Base-by-base conservation (phyloP, 2,797 vertebrate genomes). In the Chloroceryle amazona region DNA sequence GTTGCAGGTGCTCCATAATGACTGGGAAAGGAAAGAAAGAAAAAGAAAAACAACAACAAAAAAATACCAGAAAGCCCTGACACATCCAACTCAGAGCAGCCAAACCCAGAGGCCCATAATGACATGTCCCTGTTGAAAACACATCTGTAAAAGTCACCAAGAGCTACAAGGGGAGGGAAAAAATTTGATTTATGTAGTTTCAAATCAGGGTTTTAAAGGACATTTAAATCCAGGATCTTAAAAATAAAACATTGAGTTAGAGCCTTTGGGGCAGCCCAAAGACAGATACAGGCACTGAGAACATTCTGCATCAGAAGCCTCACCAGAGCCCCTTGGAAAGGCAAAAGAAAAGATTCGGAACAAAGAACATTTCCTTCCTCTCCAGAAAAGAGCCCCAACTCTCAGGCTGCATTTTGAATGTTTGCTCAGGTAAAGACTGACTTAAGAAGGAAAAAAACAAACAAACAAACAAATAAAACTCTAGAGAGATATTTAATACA, bases 61-160 rank as follows among this genome's bases (percentile, higher is more conserved):
- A 2, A 46, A 18, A 26, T 81, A 42, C 75, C 6, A 90, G 28
- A 92, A 84, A 95, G 28, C 47, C 87, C 82, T 75, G 46, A 88
- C 60, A 93, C 18, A 86, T 87, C 61, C 90, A 96, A 41, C 68
- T 78, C 51, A 89, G 44, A 89, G 49, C 49, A 93, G 92, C 92
- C 90, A 93, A 92, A 80, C 20, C 37, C 22, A 95, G 67, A 94
- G 90, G 92, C 81, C 81, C 78, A 25, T 81, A 66, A 95, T 87
- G 89, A 84, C 42, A 89, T 1, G 5, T 68, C 71, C 61, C 78
- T 83, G 15, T 46, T 82, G 94, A 95, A 93, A 96, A 89, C 39
- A 82, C 90, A 93, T 96, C 94, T 93, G 88, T 96, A 94, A 96
- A 95, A 96, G 47, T 91, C 88, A 96, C 88, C 57, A 76, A 83